Evolutionary conservation across 2,797 vertebrate genomes (phyloP).

Genomic region (Crenuchus spilurus): DNA sequence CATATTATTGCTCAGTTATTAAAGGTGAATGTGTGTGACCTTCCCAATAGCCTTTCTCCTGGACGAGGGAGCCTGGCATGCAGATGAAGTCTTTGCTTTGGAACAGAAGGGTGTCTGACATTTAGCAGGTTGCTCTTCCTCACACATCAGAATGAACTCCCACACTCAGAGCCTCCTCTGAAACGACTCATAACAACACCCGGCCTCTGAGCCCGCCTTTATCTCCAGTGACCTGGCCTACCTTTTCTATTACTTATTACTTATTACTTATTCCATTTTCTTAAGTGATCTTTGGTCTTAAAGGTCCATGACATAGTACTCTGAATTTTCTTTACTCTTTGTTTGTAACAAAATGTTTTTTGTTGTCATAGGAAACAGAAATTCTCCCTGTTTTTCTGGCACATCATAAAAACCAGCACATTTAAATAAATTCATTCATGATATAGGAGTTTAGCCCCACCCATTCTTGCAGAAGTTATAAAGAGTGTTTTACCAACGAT

Average conservation of each 20-base stretch:
- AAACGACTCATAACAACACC: slow-evolving; percentile 51
- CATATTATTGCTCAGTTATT: slow-evolving; percentile 13
- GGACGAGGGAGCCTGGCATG: slow-evolving; percentile 28
- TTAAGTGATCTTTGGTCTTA: background rate
- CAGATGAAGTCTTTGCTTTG: slow-evolving; percentile 64
- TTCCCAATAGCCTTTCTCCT: slow-evolving; percentile 13
- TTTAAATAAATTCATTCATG: no score
- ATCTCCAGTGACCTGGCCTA: slow-evolving; percentile 23
- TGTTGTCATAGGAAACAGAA: no score
- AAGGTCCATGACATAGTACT: no score
- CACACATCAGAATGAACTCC: slow-evolving; percentile 79
- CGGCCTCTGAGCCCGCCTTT: slow-evolving; percentile 44
- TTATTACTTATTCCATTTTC: background rate
- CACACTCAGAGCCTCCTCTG: slow-evolving; percentile 66
- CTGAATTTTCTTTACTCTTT: no score
- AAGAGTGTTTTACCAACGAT: no score
- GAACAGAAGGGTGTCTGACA: slow-evolving; percentile 80
- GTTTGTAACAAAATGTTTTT: no score
- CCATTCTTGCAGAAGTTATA: no score
- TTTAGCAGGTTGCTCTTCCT: slow-evolving; percentile 81
- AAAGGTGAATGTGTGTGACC: slow-evolving; percentile 20
- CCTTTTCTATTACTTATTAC: background rate
- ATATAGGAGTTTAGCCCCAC: no score
- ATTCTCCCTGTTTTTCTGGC: no score
- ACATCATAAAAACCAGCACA: no score